These are phyloP conservation scores for Tauraco erythrolophus DNA, from an alignment of 2,113 vertebrate species.

Conservation along the genomic window DNA sequence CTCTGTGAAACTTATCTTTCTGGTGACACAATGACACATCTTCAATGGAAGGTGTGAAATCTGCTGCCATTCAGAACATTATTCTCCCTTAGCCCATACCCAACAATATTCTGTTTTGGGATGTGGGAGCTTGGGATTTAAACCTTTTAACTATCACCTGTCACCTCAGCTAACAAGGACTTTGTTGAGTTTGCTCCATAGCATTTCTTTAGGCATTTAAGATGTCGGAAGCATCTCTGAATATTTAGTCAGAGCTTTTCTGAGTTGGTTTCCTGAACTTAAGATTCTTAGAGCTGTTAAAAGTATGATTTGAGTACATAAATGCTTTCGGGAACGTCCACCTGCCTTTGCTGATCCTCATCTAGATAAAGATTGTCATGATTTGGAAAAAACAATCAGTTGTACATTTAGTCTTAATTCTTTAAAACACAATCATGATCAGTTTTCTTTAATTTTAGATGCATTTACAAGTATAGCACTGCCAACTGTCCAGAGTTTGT, in stretches of 20 bases:
- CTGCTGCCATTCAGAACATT: background rate
- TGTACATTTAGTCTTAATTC: background rate
- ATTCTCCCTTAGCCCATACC: background rate
- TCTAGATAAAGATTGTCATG: background rate
- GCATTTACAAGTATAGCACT: background rate
- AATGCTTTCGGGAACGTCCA: background rate
- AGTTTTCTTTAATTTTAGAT: background rate
- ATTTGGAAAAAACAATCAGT: background rate
- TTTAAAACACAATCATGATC: background rate
- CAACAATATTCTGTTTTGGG: background rate
- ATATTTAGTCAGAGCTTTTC: background rate
- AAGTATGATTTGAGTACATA: background rate
- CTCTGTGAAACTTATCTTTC: background rate
- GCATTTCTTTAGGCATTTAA: background rate
- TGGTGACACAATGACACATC: background rate
- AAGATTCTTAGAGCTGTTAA: background rate
- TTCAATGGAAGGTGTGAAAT: background rate
- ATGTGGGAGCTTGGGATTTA: background rate
- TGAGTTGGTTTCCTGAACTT: background rate
- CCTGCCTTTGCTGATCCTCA: background rate
- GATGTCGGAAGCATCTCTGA: background rate
- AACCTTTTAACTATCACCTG: background rate
- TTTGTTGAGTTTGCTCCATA: background rate
- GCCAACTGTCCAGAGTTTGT: background rate
- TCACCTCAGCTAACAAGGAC: background rate